Evolutionary conservation across 2,888 invertebrate species (phyloP).

Genomic region (Latheticus oryzae): DNA sequence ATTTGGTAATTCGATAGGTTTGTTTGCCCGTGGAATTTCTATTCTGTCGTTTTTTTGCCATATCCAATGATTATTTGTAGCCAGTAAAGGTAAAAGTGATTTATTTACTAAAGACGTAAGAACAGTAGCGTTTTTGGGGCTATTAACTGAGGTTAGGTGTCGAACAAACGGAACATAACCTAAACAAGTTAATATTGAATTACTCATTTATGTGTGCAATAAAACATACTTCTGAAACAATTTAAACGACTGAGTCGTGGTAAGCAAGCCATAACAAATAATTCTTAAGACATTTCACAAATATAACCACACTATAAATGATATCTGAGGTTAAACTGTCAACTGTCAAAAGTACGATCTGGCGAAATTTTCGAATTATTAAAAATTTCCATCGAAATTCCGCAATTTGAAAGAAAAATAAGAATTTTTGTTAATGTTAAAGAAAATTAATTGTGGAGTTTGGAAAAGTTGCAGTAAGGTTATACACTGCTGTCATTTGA

Average conservation of each 20-base stretch:
- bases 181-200: too few species aligned
- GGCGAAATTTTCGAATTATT: too few species aligned
- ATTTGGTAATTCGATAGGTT: slow-evolving; percentile 56
- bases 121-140: background rate
- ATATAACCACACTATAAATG: background rate
- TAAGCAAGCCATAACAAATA: slow-evolving; percentile 27
- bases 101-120: slow-evolving; percentile 6
- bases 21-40: slow-evolving; percentile 51
- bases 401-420: too few species aligned
- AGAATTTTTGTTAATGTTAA: too few species aligned
- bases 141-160: slow-evolving; percentile 36
- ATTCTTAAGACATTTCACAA: background rate
- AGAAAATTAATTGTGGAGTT: too few species aligned
- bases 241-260: slow-evolving; percentile 17
- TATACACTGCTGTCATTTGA: too few species aligned
- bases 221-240: slow-evolving; percentile 17
- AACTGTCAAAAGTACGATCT: too few species aligned
- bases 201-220: background rate
- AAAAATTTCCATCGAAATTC: too few species aligned
- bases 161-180: slow-evolving; percentile 16
- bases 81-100: too few species aligned
- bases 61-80: slow-evolving; percentile 57
- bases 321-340: slow-evolving; percentile 17
- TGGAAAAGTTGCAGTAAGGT: too few species aligned
- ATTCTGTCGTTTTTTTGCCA: slow-evolving; percentile 57